Base-by-base conservation (phyloP, 1,140 invertebrate species). In the Drosophila micromelanica region DNA sequence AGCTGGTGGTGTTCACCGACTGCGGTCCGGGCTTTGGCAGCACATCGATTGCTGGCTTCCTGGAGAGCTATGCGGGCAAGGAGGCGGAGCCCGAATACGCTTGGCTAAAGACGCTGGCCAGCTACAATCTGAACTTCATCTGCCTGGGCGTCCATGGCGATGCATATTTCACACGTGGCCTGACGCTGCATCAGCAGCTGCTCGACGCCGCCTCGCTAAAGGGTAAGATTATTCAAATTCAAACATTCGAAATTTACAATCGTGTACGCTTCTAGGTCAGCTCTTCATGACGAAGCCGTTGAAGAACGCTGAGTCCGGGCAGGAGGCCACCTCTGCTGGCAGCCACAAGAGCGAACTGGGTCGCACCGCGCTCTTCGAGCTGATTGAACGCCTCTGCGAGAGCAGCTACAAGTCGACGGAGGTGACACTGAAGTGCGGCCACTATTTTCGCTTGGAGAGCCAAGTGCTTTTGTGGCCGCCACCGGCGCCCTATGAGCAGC, bases 381-480 rank as follows among this genome's bases (percentile, higher is more conserved):
- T 96, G 70, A 96, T 97, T 74, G 93, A 94, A 71, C 95, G 95
- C 76, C 84, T 98, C 45, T 95, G 95, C 37, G 96, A 97, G 84
- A 93, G 94, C n/a, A 95, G 96, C 92, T 98, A 96, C 90, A 93
- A 95, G 13, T 95, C 96, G 1, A 97, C 96, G 86, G 94, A 95
- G 91, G 96, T 96, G 2, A 93, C 92, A 23, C 91, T 98, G 3
- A 95, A 95, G 74, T 97, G 96, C 93, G 97, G 97, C 1, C 79
- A 78, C 12, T 92, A 94, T 95, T 93, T 93, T 97, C 72, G 94
- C 93, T 52, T 97, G 95, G 54, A 94, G 94, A 73, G 78, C 12
- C 80, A 76, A 61, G 94, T 98, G 46, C 93, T 95, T 51, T 90
- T 98, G 35, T 97, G 95, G 78, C 97, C 97, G 35, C 94, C 95